Evolutionary conservation across 2,888 invertebrate species (phyloP).

Genomic region (Drosophila kambysellisi): DNA sequence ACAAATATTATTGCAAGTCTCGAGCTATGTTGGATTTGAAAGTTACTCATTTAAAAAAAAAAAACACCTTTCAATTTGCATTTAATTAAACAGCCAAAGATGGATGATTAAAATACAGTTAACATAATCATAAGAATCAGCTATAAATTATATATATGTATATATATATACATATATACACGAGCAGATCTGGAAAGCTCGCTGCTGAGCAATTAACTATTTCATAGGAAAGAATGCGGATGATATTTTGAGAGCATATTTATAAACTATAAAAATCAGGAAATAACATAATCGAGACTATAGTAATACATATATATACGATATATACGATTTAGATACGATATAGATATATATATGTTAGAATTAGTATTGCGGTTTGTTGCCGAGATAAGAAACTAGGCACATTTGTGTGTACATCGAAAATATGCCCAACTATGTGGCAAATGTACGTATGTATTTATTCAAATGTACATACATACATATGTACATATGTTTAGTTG

Average conservation of each 20-base stretch:
- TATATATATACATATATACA: background rate
- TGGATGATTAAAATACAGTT: background rate
- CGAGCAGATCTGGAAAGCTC: background rate
- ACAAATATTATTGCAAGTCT: background rate
- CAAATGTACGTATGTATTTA: background rate
- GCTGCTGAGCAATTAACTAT: background rate
- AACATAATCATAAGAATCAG: background rate
- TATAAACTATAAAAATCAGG: background rate
- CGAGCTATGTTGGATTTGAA: background rate
- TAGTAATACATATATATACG: background rate
- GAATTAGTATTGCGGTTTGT: background rate
- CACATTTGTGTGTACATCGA: background rate
- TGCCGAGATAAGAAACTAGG: background rate
- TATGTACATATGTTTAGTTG: background rate
- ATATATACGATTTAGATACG: background rate
- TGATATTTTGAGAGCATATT: background rate
- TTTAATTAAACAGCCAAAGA: background rate
- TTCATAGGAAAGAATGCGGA: background rate
- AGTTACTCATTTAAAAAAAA: background rate
- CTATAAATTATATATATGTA: too few species aligned
- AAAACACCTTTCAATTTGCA: background rate
- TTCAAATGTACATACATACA: background rate
- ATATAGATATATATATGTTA: background rate
- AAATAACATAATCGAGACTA: background rate
- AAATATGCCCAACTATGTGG: background rate